Base-by-base conservation (phyloP, 2,888 invertebrate genomes). In the Adelphocoris suturalis region DNA sequence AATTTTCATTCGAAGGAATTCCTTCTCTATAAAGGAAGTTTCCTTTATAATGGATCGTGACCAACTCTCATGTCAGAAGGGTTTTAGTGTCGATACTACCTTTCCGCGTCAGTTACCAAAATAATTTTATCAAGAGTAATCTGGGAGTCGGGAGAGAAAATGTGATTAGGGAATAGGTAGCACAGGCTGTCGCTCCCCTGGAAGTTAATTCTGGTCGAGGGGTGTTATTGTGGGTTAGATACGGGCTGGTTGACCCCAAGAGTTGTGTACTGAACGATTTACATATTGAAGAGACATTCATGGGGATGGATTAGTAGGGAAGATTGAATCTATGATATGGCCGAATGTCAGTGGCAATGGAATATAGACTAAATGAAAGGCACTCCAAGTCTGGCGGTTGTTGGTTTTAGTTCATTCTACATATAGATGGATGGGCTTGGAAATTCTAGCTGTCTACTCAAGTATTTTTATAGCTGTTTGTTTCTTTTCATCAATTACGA, bases 261-360 rank as follows among this genome's bases (percentile, higher is more conserved):
- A 9, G 19, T 52, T 61, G 57, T 16, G 57, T 57, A 14, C 16
- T n/a, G 57, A 16, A 14, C 61, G 61, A 61, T 61, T 61, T 19
- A 19, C 61, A 61, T 61, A 61, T 61, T 19, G 61, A 61, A 61
- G 19, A 61, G 61, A 61, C 61, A n/a, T 61, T 61, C 61, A 61
- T 61, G 61, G 61, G 61, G 16, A 61, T 61, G n/a, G 61, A 61
- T 61, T 61, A 61, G 61, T 19, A 0, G 61, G 19, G 61, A 19
- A 19, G 61, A 61, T 61, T 16, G 3, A 61, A 61, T 61, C 61
- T 61, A 19, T 19, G 61, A 61, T 14, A n/a, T 19, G 19, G 19
- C 2, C n/a, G 61, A 61, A 61, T 61, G 19, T 16, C 52, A 16
- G 52, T 7, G 52, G n/a, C n/a, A n/a, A n/a, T n/a, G n/a, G n/a